Conservation (phyloP, 2,113 vertebrate genomes). For the Barbus barbus region DNA sequence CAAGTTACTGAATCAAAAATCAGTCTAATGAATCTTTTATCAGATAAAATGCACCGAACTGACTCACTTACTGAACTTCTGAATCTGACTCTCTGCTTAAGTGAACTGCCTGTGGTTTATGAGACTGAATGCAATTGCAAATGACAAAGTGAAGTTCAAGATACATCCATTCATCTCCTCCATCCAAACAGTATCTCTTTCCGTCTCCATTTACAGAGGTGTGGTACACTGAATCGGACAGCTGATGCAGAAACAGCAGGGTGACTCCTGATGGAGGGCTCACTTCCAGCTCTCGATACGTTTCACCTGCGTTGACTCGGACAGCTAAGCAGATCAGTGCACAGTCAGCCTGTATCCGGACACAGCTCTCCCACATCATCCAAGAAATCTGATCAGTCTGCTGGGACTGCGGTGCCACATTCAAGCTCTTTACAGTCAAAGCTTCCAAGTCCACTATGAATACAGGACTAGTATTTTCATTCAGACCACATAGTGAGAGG, state of each 20-base stretch:
- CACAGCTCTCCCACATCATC: conserved; percentile 57
- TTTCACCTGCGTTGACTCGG: conserved; percentile 17
- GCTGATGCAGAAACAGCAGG: conserved; percentile 15
- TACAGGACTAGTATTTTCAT: conserved; percentile 24
- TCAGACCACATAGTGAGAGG: conserved; percentile 13
- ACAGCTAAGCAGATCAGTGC: conserved; percentile 17
- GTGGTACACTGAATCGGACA: neutral
- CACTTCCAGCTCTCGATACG: conserved; percentile 14
- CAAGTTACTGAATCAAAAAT: too few relatives aligned
- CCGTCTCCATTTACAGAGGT: neutral
- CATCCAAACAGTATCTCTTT: neutral
- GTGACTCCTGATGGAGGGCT: neutral
- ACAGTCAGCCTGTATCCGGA: conserved; percentile 17
- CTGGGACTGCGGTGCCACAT: conserved; percentile 22
- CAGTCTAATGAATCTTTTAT: neutral
- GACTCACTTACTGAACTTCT: neutral
- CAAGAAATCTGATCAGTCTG: conserved; percentile 59
- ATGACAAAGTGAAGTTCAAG: neutral
- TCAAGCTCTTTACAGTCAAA: conserved; percentile 9
- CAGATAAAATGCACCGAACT: neutral
- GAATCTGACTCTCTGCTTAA: neutral
- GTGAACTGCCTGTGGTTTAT: neutral
- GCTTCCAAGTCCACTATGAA: neutral
- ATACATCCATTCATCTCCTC: neutral
- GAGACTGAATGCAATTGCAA: neutral